Conservation (phyloP, 2,113 vertebrate genomes). For the Bambusicola thoracicus region DNA sequence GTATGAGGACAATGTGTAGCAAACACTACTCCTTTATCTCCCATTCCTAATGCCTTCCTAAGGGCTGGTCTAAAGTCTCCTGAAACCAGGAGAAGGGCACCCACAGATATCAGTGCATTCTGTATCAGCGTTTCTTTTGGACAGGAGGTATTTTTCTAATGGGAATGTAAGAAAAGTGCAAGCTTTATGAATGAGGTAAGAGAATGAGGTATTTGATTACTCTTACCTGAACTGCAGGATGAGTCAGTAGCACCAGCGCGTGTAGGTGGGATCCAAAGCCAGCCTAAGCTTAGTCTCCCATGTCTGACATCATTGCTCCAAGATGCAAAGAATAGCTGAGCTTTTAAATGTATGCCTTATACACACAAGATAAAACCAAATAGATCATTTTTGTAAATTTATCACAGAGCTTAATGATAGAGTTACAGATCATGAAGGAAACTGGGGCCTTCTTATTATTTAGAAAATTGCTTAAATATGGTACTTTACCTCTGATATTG, state of each 20-base stretch:
- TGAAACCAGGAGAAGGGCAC: neutral
- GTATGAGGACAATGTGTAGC: neutral
- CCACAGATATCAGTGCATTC: rapidly evolving
- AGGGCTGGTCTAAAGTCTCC: neutral
- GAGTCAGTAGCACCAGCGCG: neutral
- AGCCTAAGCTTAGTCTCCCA: neutral
- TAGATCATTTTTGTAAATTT: neutral
- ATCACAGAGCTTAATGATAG: neutral
- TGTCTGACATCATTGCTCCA: neutral
- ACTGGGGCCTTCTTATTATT: neutral
- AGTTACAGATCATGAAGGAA: neutral
- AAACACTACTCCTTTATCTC: neutral
- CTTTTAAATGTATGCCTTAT: neutral
- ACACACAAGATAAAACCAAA: neutral
- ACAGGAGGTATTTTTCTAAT: neutral
- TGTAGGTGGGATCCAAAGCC: neutral
- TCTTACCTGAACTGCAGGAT: neutral
- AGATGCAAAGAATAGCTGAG: neutral
- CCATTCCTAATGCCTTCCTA: neutral
- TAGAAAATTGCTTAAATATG: neutral
- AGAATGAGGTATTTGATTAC: neutral
- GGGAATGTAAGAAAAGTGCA: neutral
- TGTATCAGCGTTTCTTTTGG: neutral
- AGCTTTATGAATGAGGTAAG: neutral
- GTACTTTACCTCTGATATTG: neutral